phyloP scores from a whole-genome alignment of 1,140 invertebrate genomes.

The Drosophila oshimai region DNA sequence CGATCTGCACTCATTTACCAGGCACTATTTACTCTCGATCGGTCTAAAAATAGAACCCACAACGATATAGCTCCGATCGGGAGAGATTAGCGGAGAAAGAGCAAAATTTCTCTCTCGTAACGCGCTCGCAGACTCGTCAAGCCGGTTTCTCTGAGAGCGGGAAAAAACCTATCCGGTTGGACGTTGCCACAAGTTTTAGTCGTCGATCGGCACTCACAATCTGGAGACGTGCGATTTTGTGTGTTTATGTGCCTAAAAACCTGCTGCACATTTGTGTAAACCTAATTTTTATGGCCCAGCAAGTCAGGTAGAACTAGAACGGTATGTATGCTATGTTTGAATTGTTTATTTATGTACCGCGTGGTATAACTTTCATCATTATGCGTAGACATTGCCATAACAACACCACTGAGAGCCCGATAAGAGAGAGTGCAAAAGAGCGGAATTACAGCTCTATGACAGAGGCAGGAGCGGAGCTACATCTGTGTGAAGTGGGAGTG shows the following conservation, averaged over 20 bases:
- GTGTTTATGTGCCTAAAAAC: slow-evolving; percentile 65
- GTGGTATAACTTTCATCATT: neutral
- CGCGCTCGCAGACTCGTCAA: neutral
- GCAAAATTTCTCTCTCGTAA: neutral
- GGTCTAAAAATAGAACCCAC: neutral
- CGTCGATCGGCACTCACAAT: neutral
- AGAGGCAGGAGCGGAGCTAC: no score
- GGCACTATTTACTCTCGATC: slow-evolving; percentile 1
- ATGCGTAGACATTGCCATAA: slow-evolving; percentile 28
- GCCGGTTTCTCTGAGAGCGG: neutral
- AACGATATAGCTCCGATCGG: neutral
- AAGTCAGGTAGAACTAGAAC: neutral
- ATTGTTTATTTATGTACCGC: neutral
- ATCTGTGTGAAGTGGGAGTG: neutral
- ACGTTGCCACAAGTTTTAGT: slow-evolving; percentile 33
- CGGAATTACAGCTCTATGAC: no score
- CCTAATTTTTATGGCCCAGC: neutral
- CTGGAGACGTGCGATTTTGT: neutral
- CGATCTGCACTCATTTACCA: neutral
- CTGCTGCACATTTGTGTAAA: slow-evolving; percentile 51
- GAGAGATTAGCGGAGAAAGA: neutral
- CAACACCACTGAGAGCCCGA: slow-evolving; percentile 9
- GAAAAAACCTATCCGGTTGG: slow-evolving; percentile 9
- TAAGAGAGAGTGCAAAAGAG: neutral
- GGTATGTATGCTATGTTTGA: neutral